Evolutionary conservation across 2,113 vertebrate genomes (phyloP), one percentile per base, ranked within the genome.

Genomic region (Stegastes partitus): DNA sequence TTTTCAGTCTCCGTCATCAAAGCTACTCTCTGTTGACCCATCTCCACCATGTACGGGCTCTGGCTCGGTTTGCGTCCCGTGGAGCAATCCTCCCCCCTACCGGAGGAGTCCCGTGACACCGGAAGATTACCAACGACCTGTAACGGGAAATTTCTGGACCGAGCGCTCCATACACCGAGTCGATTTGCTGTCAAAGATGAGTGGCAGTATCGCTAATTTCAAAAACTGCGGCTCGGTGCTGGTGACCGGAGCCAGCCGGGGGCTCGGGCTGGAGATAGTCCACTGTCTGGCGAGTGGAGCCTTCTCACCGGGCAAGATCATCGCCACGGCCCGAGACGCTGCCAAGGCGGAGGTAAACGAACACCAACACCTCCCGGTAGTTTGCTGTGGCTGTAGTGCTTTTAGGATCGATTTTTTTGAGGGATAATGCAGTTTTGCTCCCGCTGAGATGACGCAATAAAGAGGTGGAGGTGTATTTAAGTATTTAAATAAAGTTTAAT

Each of bases 181-280:
- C 0, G 4, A 5, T 6, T n/a, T 4, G 0, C 19, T 5, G 1
- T 14, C 2, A 14, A 51, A 18, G 1, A 94, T 92, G 92, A 86
- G 53, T 34, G 31, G 31, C 21, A 83, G 82, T 11, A 74, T 74
- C 0, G 0, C 9, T 18, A 67, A 66, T 19, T 94, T 95, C 64
- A 83, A 69, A 58, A 86, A 81, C 56, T 95, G 94, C 65, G 84
- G 91, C 65, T 92, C 93, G 11, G 87, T 95, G 56, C 80, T 95
- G 88, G 90, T 95, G 45, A 95, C 96, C 14, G 94, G 95, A 55
- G 94, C 93, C 49, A 95, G 82, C 77, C 91, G 94, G 1, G 95
- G 95, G 16, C 92, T 96, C 67, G 94, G 95, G 0, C 85, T 95
- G 84, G 93, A 95, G 54, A 58, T 96, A 12, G 95, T 95, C 37